Evolutionary conservation across 2,113 vertebrate species (phyloP).

Genomic region (Muscicapa adusta): DNA sequence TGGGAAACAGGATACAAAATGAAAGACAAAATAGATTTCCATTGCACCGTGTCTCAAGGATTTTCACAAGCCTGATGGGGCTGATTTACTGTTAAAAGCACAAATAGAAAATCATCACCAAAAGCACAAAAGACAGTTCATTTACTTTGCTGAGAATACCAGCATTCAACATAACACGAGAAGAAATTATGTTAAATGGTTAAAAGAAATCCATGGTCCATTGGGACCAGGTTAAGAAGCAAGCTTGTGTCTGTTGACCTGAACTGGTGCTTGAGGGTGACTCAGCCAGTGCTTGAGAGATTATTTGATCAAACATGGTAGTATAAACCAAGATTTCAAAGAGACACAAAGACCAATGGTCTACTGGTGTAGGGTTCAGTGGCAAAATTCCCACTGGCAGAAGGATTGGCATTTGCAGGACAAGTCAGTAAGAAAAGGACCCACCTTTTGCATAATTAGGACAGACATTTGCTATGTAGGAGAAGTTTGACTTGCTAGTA

Average conservation of each 20-base stretch:
- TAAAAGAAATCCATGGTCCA: not conserved
- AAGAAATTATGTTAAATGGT: not conserved
- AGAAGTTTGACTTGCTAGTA: not conserved
- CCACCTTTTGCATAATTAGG: not conserved
- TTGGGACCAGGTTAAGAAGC: not conserved
- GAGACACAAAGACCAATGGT: not conserved
- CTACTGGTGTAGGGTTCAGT: not conserved
- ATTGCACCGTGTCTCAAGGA: not conserved
- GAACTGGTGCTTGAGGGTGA: not conserved
- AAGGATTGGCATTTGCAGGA: not conserved
- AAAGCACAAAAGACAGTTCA: not conserved
- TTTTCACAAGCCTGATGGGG: not conserved
- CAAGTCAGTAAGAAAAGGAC: not conserved
- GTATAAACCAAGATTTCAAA: not conserved
- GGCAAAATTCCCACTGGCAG: not conserved
- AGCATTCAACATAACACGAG: not conserved
- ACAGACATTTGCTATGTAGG: not conserved
- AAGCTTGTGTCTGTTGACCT: not conserved
- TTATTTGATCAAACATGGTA: not conserved
- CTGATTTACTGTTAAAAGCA: not conserved
- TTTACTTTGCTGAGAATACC: not conserved
- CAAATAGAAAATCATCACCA: not conserved
- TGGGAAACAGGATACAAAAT: constrained; percentile 5
- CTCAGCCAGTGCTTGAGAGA: not conserved
- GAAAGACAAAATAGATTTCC: constrained; percentile 7